phyloP scores from a whole-genome alignment of 2,797 vertebrate species.

The Danio choprae region DNA sequence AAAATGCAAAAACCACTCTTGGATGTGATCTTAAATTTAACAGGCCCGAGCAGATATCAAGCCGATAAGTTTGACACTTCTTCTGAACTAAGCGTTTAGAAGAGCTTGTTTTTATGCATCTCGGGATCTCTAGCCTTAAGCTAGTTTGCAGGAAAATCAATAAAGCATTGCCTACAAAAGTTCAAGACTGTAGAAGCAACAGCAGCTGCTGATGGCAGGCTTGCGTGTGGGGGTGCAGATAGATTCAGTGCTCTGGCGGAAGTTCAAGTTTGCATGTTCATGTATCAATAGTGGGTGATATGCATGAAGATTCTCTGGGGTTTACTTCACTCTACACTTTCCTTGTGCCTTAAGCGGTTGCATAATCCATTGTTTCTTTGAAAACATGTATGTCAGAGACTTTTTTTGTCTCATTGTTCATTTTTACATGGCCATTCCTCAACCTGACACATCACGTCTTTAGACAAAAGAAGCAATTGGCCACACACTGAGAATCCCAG shows the following conservation, averaged over 20 bases:
- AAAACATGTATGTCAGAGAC: neutral
- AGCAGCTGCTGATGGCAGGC: neutral
- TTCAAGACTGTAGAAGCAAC: conserved; percentile 39
- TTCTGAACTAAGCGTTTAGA: neutral
- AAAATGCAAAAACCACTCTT: neutral
- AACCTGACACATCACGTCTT: neutral
- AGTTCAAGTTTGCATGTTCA: conserved; percentile 20
- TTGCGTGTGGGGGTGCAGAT: conserved; percentile 13
- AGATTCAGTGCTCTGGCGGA: neutral
- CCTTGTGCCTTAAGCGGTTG: conserved; percentile 22
- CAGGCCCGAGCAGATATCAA: conserved; percentile 14
- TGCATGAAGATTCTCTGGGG: neutral
- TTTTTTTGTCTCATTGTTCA: neutral
- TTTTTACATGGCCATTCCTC: conserved; percentile 20
- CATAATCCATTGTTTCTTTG: conserved; percentile 22
- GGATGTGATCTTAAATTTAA: conserved; percentile 15
- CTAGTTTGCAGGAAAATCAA: conserved; percentile 48
- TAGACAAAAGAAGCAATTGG: neutral
- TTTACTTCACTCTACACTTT: neutral
- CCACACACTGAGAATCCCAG: conserved; percentile 3
- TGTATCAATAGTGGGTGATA: conserved; percentile 6
- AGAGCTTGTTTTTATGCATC: conserved; percentile 40
- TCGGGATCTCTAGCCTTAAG: conserved; percentile 31
- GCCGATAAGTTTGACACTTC: conserved; percentile 32
- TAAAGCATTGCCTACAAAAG: conserved; percentile 38